Conservation (phyloP, 2,113 vertebrate species). For the Stegastes partitus region DNA sequence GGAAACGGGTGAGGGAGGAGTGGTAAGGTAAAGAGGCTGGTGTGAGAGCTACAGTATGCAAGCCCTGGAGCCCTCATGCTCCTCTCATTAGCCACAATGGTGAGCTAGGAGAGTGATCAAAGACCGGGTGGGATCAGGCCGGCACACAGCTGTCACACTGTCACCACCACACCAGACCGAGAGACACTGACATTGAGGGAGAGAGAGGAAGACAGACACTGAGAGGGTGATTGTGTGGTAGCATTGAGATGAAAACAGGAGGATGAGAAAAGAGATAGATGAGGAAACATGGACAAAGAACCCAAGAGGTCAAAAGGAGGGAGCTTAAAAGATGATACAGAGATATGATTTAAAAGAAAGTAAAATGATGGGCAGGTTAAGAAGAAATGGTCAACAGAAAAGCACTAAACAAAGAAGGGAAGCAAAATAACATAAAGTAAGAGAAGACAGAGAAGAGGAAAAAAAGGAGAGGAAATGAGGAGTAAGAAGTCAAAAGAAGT, state of each 20-base stretch:
- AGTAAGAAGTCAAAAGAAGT: background rate
- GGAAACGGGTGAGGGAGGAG: slow-evolving; percentile 16
- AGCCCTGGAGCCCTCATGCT: slow-evolving; percentile 49
- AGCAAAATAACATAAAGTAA: background rate
- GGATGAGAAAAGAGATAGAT: background rate
- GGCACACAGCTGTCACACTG: slow-evolving; percentile 72
- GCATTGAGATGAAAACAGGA: background rate
- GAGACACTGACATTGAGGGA: slow-evolving; percentile 38
- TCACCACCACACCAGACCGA: slow-evolving; percentile 42
- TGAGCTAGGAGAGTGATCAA: slow-evolving; percentile 71
- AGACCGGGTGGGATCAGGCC: slow-evolving; percentile 48
- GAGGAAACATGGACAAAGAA: background rate
- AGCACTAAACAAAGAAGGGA: no score
- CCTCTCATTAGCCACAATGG: slow-evolving; percentile 72
- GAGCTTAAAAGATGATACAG: no score
- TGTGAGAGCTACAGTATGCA: slow-evolving; percentile 9
- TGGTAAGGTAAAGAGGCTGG: slow-evolving; percentile 24
- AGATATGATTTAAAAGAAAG: no score
- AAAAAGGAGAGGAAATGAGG: background rate
- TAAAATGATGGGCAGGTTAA: no score
- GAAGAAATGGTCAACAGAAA: no score
- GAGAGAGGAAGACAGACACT: slow-evolving; percentile 8
- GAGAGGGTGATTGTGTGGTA: background rate
- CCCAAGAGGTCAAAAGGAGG: background rate
- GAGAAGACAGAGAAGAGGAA: background rate